Evolutionary conservation across 1,140 invertebrate species (phyloP), one percentile per base, ranked within the genome.

Genomic region (Chionoecetes opilio): DNA sequence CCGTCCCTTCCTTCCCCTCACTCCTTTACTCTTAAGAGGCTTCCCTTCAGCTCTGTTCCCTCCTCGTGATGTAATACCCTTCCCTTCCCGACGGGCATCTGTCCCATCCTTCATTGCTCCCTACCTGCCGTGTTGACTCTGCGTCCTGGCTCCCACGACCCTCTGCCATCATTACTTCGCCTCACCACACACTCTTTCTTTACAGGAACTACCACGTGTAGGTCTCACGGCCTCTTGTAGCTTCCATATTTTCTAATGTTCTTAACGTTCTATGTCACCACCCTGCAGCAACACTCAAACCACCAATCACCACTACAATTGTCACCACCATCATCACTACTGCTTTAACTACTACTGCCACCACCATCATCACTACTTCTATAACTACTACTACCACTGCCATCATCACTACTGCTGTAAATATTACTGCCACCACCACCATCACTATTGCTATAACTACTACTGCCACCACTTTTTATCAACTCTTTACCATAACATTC

Each of bases 41-140:
- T 75, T 75, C 63, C 63, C 63, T 75, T 75, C 63, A 53, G 11
- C 46, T 17, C 46, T 53, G 0, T 53, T 75, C 9, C 63, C 63
- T 21, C n/a, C 63, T n/a, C 63, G 26, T 75, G 63, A 75, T 26
- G 21, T 75, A 75, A 75, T 75, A 75, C 63, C n/a, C 63, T 75
- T 75, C 63, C 63, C 63, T n/a, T 75, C 26, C 63, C 21, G 63
- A 75, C 63, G 63, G 63, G 8, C 21, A 75, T 75, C 11, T n/a
- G 21, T 2, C 63, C 63, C 63, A 75, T 75, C 63, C 21, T n/a
- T 75, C 63, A 75, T 3, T 26, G n/a, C 21, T 14, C 63, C 63
- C 63, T 75, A 75, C 63, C 63, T 75, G 63, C 63, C n/a, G 63
- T 75, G 63, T 75, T 75, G 63, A 75, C 63, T 75, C 63, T n/a